Percentiles rank a stretch among this genome's conserved stretches.
phyloP scores from a whole-genome alignment of 2,888 invertebrate species.

The Drosophila aldrichi region DNA sequence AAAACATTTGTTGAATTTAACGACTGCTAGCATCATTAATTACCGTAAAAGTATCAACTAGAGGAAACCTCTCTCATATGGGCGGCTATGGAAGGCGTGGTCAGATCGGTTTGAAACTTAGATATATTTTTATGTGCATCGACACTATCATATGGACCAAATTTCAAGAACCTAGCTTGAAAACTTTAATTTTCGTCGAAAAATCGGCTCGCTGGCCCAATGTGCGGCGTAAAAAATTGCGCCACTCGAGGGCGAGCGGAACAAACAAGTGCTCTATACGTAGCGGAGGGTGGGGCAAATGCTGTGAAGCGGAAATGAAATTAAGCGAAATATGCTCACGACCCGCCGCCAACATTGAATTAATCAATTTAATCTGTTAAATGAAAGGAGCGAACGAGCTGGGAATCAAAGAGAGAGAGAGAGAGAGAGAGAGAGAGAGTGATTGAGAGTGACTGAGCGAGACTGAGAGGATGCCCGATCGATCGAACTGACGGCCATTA shows the following conservation, averaged over 20 bases:
- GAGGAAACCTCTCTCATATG: too few relatives aligned
- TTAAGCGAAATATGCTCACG: constrained; percentile 80
- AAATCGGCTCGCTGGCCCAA: too few relatives aligned
- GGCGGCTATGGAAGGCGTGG: too few relatives aligned
- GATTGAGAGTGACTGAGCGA: background rate
- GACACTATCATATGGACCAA: too few relatives aligned
- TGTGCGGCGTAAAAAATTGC: constrained; percentile 78
- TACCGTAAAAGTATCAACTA: too few relatives aligned
- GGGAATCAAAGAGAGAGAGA: background rate
- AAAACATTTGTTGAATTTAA: too few relatives aligned
- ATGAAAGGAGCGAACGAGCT: constrained; percentile 48
- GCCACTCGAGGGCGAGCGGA: constrained; percentile 73
- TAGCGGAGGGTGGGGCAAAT: background rate
- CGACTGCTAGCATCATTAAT: too few relatives aligned
- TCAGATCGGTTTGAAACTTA: too few relatives aligned
- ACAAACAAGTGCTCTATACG: constrained; percentile 68
- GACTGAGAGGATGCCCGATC: constrained; percentile 36
- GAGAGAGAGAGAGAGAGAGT: background rate
- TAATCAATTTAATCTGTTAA: constrained; percentile 85
- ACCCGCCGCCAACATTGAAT: constrained; percentile 77
- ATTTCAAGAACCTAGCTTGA: too few relatives aligned
- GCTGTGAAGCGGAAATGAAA: constrained; percentile 80
- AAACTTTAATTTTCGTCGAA: too few relatives aligned
- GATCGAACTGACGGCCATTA: constrained; percentile 55
- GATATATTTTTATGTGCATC: too few relatives aligned